Base-by-base conservation (phyloP, 1,140 invertebrate genomes). In the Trichonephila clavata region DNA sequence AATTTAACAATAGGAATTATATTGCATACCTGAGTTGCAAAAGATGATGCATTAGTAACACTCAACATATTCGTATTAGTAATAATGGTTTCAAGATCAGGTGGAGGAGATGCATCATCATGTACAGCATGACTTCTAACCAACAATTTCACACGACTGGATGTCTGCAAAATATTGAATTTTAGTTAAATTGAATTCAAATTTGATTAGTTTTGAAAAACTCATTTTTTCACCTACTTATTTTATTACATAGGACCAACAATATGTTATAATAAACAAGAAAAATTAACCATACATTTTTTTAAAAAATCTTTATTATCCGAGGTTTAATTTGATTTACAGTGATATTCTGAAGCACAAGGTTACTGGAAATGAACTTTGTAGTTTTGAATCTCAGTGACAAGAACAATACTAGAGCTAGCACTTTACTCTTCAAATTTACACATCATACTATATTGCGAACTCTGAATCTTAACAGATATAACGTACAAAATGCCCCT, bases 101-200 rank as follows among this genome's bases (percentile, higher is more conserved):
- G 97, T 63, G 98, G 98, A 21, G 98, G 98, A 43, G 98, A 98
- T 88, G 97, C 97, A 94, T 98, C 97, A 96, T 98, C 98, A 95
- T 97, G 97, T 96, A 98, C 97, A 93, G 98, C 98, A 96, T 98
- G 98, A 95, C 98, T 98, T 95, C 98, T 97, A 43, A 98, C 97
- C 94, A 98, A 96, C 95, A 98, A 96, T 96, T 98, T 98, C 90
- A 97, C 97, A 96, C 95, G 94, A 32, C 94, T 90, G 43, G 89
- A 83, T 32, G 94, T 86, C 94, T 94, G 63, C 16, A 93, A 93
- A n/a, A 86, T 10, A 77, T 18, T 14, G 65, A 68, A 68, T 24
- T 24, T 24, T 13, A 68, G n/a, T 65, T 65, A 8, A 65, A 81
- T 57, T 81, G 39, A 50, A 81, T 81, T 43, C 4, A 81, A 32